phyloP scores from a whole-genome alignment of 2,113 vertebrate genomes.

The Ailuropoda melanoleuca region DNA sequence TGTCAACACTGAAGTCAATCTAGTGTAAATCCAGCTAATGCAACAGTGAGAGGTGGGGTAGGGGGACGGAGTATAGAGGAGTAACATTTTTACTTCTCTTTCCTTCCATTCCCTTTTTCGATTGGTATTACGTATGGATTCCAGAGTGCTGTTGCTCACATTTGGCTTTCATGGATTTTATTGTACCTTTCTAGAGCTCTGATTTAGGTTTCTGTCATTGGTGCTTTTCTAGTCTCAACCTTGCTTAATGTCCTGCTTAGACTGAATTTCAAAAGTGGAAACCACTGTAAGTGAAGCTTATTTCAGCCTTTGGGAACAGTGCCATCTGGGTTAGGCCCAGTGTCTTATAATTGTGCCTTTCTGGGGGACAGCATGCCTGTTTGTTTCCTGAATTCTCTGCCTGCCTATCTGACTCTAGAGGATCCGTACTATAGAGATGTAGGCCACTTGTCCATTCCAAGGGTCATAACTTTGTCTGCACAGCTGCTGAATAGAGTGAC shows the following conservation, averaged over 20 bases:
- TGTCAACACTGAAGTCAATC: conserved; percentile 4
- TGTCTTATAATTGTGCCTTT: background rate
- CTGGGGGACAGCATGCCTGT: background rate
- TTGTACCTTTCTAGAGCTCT: background rate
- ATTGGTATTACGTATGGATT: background rate
- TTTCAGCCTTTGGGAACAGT: background rate
- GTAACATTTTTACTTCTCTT: background rate
- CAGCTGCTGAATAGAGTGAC: background rate
- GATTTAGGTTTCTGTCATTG: background rate
- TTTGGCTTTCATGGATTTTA: conserved; percentile 19
- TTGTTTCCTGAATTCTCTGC: conserved; percentile 28
- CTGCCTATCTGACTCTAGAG: background rate
- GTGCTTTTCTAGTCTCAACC: background rate
- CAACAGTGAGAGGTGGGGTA: background rate
- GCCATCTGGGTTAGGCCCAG: background rate
- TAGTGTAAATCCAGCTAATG: background rate
- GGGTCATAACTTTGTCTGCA: background rate
- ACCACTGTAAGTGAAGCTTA: background rate
- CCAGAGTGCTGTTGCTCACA: background rate
- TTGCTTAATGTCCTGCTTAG: background rate
- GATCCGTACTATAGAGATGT: background rate
- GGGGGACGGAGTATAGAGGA: background rate
- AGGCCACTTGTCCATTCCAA: background rate
- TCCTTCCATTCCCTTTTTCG: background rate
- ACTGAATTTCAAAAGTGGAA: background rate